Conservation (phyloP, 2,888 invertebrate genomes). For the Eurytoma californica region DNA sequence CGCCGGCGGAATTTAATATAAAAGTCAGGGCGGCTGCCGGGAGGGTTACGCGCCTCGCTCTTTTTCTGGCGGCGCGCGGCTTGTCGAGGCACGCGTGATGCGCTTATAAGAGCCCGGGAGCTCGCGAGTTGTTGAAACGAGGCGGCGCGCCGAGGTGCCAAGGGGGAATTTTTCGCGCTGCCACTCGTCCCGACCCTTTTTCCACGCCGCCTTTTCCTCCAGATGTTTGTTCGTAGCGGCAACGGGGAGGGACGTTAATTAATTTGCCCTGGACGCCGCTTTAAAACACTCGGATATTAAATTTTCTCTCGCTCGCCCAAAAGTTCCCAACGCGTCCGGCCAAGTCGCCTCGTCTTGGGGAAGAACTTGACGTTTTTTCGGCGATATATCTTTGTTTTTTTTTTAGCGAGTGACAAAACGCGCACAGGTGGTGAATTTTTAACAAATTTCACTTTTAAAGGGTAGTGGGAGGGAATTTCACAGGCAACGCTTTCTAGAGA, state of each 20-base stretch:
- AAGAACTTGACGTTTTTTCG: neutral
- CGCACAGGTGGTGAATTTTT: slow-evolving; percentile 9
- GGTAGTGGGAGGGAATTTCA: slow-evolving; percentile 23
- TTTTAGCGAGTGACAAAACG: neutral
- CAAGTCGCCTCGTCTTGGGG: neutral
- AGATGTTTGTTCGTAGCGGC: neutral
- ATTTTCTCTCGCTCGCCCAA: no score
- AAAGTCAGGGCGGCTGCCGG: slow-evolving; percentile 38
- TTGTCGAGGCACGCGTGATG: slow-evolving; percentile 25
- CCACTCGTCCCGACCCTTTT: no score
- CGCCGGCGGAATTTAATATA: slow-evolving; percentile 53
- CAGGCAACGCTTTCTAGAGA: slow-evolving; percentile 21
- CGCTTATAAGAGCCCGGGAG: slow-evolving; percentile 39
- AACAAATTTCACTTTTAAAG: slow-evolving; percentile 38
- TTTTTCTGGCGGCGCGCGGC: neutral
- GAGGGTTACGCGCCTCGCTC: slow-evolving; percentile 7
- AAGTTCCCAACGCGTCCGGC: no score
- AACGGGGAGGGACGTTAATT: no score
- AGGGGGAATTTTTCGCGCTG: slow-evolving; percentile 23
- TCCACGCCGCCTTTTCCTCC: no score
- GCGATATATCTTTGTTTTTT: neutral
- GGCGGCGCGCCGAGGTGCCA: neutral
- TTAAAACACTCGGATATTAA: no score
- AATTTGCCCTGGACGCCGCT: no score
- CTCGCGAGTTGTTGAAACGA: slow-evolving; percentile 16